A percentile compares a stretch with the other conserved stretches of the same genome.
Conservation (phyloP, 2,888 invertebrate genomes). For the Sarcophaga caerulescens region DNA sequence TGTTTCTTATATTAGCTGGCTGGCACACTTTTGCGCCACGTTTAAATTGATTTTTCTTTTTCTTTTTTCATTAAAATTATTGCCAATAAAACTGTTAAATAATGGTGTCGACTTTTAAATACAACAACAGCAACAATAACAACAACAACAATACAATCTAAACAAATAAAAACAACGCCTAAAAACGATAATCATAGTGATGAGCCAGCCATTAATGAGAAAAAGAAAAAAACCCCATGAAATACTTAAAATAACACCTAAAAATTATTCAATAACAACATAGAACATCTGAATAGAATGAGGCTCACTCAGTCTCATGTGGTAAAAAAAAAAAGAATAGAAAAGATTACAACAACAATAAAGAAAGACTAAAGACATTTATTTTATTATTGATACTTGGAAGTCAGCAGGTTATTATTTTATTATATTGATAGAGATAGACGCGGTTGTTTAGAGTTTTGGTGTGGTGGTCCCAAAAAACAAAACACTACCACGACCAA, state of each 20-base stretch:
- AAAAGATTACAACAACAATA: too few relatives aligned
- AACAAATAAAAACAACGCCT: not conserved
- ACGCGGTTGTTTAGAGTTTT: not conserved
- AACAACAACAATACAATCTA: not conserved
- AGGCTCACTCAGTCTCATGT: not conserved
- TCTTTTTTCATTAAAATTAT: not conserved
- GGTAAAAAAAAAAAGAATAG: not conserved
- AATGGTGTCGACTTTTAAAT: conserved; percentile 31
- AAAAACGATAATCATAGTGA: conserved; percentile 33
- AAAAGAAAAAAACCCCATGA: conserved; percentile 10
- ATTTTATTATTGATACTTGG: conserved; percentile 57
- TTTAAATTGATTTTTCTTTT: not conserved
- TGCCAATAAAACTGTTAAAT: conserved; percentile 13
- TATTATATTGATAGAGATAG: not conserved
- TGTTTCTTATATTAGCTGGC: not conserved
- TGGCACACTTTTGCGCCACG: conserved; percentile 30
- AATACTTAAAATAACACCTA: not conserved
- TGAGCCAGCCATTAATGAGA: conserved; percentile 40
- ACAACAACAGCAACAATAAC: not conserved
- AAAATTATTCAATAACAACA: not conserved
- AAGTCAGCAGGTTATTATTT: conserved; percentile 68
- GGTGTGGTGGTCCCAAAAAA: conserved; percentile 45
- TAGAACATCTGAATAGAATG: conserved; percentile 18
- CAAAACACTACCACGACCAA: conserved; percentile 2
- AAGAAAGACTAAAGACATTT: conserved; percentile 38